Evolutionary conservation across 2,888 invertebrate species (phyloP), one percentile per base, ranked within the genome.

Genomic region (Pinctada fucata): DNA sequence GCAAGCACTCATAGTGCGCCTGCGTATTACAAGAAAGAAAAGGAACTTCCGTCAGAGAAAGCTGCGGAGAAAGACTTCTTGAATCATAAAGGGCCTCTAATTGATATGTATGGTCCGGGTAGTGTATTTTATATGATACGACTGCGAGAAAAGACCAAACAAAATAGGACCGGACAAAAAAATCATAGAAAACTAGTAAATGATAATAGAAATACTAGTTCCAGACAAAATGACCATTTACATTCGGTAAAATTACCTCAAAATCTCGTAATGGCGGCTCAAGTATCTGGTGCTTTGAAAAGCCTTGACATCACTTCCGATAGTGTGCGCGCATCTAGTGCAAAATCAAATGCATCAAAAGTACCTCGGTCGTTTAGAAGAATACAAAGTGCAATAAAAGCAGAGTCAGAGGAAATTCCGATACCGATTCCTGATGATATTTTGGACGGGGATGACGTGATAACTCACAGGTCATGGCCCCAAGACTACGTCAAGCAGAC

Each of bases 121-220:
- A 91, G 91, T 76, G 91, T 91, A 52, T 91, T 91, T 80, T 89
- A 90, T 76, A 84, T 89, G 79, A 91, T 91, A 71, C 80, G 90
- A 10, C 78, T 87, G 10, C 73, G 89, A 16, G 88, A 89, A 76
- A 82, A 86, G 71, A 83, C 83, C 2, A 81, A 76, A 68, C 74
- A 83, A 51, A 85, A 83, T 45, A 68, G 74, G 3, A 79, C 78
- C 13, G 80, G 72, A 13, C 31, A 1, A 31, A 31, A 31, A 31
- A 76, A 82, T 65, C 79, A 82, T 49, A 82, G 83, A 72, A 74
- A 16, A n/a, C 45, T 64, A 5, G 72, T 72, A 31, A 49, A 50
- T 31, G 70, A 66, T 71, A 75, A 72, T 31, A 63, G 48, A 72
- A 75, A 6, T 49, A 67, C n/a, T 67, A 80, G 70, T 13, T 70